phyloP scores from a whole-genome alignment of 2,113 vertebrate species.

The Quiscalus mexicanus region DNA sequence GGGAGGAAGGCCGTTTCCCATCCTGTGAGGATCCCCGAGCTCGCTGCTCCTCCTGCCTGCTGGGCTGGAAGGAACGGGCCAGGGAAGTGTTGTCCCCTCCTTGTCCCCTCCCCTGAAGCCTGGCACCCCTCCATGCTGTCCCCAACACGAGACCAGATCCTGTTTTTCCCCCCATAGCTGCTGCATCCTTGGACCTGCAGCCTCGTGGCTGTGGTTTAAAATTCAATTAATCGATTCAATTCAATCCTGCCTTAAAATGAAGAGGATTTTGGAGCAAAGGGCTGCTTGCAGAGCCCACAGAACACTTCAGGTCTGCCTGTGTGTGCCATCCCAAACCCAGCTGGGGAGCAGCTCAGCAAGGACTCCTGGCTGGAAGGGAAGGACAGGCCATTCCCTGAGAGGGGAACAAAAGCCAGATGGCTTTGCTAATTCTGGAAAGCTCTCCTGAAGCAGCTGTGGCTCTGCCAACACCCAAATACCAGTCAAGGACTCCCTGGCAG shows the following conservation, averaged over 20 bases:
- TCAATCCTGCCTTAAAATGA: not conserved
- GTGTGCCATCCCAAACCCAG: not conserved
- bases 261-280: not conserved
- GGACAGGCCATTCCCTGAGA: not conserved
- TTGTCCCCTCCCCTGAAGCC: not conserved
- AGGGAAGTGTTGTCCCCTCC: not conserved
- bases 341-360: not conserved
- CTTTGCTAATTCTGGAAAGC: slow-evolving; percentile 37
- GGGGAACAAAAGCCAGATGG: slow-evolving; percentile 51
- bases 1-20: not conserved
- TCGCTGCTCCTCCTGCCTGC: rapidly evolving
- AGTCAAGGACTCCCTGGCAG: not conserved
- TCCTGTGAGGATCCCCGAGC: rapidly evolving
- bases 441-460: not conserved
- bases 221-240: not conserved
- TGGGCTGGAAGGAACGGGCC: rapidly evolving
- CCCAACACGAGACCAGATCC: rapidly evolving
- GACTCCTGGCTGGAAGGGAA: not conserved
- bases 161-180: rapidly evolving
- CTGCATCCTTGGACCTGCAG: not conserved
- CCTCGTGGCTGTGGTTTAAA: not conserved
- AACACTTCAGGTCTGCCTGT: rapidly evolving
- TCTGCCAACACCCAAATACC: slow-evolving; percentile 24
- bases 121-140: rapidly evolving
- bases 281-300: not conserved